Evolutionary conservation across 2,888 invertebrate species (phyloP), one percentile per base, ranked within the genome.

Genomic region (Omphaloscelis lunosa): DNA sequence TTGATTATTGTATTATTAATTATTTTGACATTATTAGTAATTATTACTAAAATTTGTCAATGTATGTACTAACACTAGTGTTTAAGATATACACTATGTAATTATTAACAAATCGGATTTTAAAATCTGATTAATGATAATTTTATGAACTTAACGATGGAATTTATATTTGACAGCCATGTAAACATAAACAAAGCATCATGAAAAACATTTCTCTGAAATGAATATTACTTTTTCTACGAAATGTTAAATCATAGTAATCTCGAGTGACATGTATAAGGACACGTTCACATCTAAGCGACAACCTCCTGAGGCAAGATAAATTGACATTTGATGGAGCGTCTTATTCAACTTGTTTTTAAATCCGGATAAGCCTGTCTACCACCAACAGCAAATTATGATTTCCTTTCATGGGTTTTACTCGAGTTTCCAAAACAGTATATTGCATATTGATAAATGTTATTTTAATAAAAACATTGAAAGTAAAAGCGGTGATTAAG

Each of bases 311-410:
- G 72, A 61, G 75, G 80, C 62, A 67, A 56, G 65, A 82, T 65
- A 86, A 80, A 82, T 82, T 75, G 65, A 68, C 71, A 63, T 75
- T 73, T 77, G 79, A 87, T 79, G 83, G 75, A 69, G 58, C 73
- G 73, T 67, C 66, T 67, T 34, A 68, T 76, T 72, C 65, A 75
- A 85, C 70, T 77, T 81, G 75, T 85, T 65, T 87, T 77, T 69
- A 79, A 85, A 80, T 79, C 79, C 74, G 80, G 76, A 77, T 85
- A 72, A 81, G 48, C 70, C 53, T 61, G 45, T 70, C 62, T 77
- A 61, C 45, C 68, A 61, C 77, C 78, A 72, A 71, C 75, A 65
- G 69, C 53, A 56, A 79, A 77, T 79, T 56, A 77, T 79, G 70
- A 87, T 84, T 83, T 80, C 27, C 61, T 73, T 75, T 39, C 12